Percentiles rank a stretch among this genome's conserved stretches.
phyloP scores from a whole-genome alignment of 2,113 vertebrate genomes.

The Erythrocercus mccallii region DNA sequence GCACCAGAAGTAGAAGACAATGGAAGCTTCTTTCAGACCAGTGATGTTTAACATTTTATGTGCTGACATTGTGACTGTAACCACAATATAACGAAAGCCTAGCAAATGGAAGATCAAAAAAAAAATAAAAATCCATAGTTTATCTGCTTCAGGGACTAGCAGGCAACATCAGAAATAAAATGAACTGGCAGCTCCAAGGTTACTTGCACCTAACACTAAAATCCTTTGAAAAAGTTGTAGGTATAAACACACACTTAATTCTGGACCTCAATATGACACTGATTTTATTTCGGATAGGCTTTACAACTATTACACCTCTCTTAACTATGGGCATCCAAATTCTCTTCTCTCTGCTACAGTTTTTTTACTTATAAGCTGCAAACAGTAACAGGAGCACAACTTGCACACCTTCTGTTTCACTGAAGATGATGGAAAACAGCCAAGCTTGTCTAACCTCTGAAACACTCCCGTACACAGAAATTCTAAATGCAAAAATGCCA shows the following conservation, averaged over 20 bases:
- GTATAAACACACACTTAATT: neutral
- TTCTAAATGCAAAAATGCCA: neutral
- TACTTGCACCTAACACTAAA: neutral
- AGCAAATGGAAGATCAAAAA: constrained; percentile 62
- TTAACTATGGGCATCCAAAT: neutral
- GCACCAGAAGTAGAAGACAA: constrained; percentile 63
- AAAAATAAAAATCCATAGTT: constrained; percentile 50
- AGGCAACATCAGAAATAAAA: constrained; percentile 57
- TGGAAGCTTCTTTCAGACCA: constrained; percentile 62
- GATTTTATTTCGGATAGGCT: neutral
- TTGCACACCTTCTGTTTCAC: neutral
- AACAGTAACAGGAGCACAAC: neutral
- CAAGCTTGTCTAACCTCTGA: neutral
- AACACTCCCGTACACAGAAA: neutral
- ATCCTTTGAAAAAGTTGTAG: neutral
- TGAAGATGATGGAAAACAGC: neutral
- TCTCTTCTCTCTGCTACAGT: neutral
- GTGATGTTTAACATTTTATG: constrained; percentile 72
- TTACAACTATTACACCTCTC: neutral
- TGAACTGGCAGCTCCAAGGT: constrained; percentile 36
- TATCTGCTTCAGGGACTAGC: constrained; percentile 62
- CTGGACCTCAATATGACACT: neutral
- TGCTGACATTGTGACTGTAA: constrained; percentile 66
- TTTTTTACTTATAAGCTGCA: neutral
- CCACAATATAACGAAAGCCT: constrained; percentile 45